Percentiles rank a stretch among this genome's conserved stretches.
These are phyloP conservation scores for Bombus ignitus DNA, from an alignment of 1,140 invertebrate genomes.

Conservation along the genomic window DNA sequence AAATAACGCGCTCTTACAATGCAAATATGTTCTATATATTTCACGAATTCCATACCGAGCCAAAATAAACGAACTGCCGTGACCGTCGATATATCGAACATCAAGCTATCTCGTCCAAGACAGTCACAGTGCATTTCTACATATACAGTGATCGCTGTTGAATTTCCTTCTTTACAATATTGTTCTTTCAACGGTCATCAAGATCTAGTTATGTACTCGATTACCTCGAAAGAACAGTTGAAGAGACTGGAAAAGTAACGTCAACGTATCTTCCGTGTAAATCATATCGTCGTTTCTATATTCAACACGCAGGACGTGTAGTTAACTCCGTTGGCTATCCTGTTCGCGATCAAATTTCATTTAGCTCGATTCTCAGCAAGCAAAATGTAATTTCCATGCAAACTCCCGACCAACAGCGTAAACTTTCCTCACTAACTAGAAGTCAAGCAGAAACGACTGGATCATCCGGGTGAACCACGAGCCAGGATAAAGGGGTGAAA, in stretches of 20 bases:
- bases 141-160: background rate
- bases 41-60: constrained; percentile 10
- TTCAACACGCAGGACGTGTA: constrained; percentile 34
- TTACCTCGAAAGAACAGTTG: background rate
- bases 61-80: constrained; percentile 4
- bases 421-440: constrained; percentile 43
- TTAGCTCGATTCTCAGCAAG: constrained; percentile 60
- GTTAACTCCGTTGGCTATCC: background rate
- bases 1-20: constrained; percentile 5
- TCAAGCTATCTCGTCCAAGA: background rate
- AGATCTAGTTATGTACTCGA: background rate
- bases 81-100: constrained; percentile 37
- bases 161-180: background rate
- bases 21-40: background rate
- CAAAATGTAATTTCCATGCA: constrained; percentile 60
- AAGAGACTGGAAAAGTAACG: background rate
- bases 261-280: background rate
- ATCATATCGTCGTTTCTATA: background rate
- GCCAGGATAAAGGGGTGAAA: background rate
- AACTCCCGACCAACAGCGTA: constrained; percentile 41
- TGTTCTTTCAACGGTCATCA: background rate
- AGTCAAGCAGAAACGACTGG: background rate
- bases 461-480: background rate
- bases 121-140: background rate
- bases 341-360: constrained; percentile 60